Evolutionary conservation across 1,140 invertebrate species (phyloP).

Genomic region (Sycobia sp.): DNA sequence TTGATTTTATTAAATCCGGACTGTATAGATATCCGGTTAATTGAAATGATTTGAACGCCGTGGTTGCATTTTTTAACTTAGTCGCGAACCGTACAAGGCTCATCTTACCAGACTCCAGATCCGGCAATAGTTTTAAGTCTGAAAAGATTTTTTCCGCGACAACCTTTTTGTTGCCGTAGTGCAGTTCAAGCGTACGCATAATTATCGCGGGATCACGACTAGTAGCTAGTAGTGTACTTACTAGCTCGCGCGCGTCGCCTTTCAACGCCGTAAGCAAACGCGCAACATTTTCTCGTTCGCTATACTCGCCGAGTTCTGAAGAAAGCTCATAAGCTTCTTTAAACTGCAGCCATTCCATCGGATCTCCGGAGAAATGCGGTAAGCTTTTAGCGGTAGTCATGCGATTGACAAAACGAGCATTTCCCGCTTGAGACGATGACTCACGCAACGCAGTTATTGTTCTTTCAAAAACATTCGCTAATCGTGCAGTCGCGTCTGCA

Average conservation of each 20-base stretch:
- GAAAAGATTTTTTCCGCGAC: neutral
- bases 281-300: neutral
- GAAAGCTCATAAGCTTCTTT: conserved; percentile 22
- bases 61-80: neutral
- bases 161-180: neutral
- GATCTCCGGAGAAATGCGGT: conserved; percentile 14
- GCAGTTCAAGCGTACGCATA: neutral
- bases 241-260: neutral
- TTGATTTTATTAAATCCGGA: neutral
- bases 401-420: neutral
- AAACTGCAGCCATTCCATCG: conserved; percentile 26
- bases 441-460: too few species aligned
- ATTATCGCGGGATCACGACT: neutral
- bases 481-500: too few species aligned
- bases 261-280: neutral
- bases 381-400: conserved; percentile 8
- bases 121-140: neutral
- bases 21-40: neutral
- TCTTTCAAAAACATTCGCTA: too few species aligned
- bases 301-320: conserved; percentile 2
- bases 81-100: neutral
- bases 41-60: neutral
- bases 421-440: too few species aligned
- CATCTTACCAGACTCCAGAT: conserved; percentile 20
- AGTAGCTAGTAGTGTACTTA: neutral